Conservation (phyloP, 35 echinoderm and acorn worm species). For the Ptychodera flava region DNA sequence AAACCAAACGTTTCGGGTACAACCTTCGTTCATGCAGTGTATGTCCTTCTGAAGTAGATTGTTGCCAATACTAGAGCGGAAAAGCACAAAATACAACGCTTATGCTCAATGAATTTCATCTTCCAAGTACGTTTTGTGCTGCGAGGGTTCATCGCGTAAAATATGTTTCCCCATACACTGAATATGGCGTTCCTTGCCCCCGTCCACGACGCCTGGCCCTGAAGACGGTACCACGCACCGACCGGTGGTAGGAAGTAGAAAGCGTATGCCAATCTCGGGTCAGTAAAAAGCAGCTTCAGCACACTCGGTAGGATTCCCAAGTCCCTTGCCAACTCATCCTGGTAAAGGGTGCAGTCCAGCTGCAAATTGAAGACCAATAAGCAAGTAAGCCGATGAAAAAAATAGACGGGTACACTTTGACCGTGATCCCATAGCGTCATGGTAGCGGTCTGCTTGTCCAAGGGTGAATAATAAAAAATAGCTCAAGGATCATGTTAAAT, state of each 20-base stretch:
- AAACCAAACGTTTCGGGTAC: too few species aligned
- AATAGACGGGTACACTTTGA: not conserved
- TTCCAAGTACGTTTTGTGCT: too few species aligned
- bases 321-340: slow-evolving; percentile 20
- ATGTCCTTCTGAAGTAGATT: too few species aligned
- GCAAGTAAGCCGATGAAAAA: not conserved
- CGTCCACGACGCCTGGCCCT: slow-evolving; percentile 17
- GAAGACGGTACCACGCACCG: slow-evolving; percentile 14
- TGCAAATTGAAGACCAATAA: not conserved
- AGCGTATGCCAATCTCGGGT: slow-evolving; percentile 22
- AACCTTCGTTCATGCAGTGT: too few species aligned
- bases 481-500: too few species aligned
- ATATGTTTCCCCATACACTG: slow-evolving; percentile 5
- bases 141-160: too few species aligned
- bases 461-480: not conserved
- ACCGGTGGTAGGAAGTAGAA: slow-evolving; percentile 10
- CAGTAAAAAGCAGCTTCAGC: slow-evolving; percentile 9
- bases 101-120: too few species aligned
- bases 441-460: not conserved
- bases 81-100: too few species aligned
- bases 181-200: slow-evolving; percentile 24
- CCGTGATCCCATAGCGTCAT: not conserved
- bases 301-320: slow-evolving; percentile 27
- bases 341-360: slow-evolving; percentile 12
- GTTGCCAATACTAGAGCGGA: too few species aligned